phyloP scores from a whole-genome alignment of 2,113 vertebrate genomes.

The Xiphophorus couchianus region DNA sequence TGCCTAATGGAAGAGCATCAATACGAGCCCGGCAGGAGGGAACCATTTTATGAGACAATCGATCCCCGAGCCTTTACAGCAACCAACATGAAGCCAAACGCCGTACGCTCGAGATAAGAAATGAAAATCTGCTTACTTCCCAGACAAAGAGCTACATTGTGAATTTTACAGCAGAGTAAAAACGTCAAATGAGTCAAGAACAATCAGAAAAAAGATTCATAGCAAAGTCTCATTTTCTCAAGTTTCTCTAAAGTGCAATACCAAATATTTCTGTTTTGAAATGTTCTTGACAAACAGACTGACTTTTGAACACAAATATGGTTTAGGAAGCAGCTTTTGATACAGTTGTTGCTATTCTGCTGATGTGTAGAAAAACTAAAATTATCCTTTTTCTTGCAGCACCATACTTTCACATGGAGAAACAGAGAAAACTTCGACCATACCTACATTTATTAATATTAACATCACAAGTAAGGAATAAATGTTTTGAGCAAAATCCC shows the following conservation, averaged over 20 bases:
- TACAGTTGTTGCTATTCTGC: too few species aligned
- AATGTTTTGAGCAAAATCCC: background rate
- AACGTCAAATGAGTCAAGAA: background rate
- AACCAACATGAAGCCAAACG: constrained; percentile 19
- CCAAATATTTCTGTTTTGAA: background rate
- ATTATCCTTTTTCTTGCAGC: too few species aligned
- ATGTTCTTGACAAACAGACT: background rate
- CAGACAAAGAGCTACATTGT: background rate
- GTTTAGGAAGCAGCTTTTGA: too few species aligned
- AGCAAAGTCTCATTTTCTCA: background rate
- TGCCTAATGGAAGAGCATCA: constrained; percentile 37
- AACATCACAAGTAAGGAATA: background rate
- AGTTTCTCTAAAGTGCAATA: background rate
- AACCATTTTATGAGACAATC: constrained; percentile 43
- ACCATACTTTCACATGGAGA: too few species aligned
- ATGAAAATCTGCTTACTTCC: constrained; percentile 6
- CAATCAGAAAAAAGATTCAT: background rate
- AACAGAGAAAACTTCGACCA: too few species aligned
- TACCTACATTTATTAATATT: background rate
- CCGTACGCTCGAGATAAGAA: constrained; percentile 14
- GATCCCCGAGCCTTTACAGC: constrained; percentile 25
- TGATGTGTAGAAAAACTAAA: too few species aligned
- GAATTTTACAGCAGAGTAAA: background rate
- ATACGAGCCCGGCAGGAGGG: constrained; percentile 29
- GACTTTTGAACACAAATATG: too few species aligned